phyloP scores from a whole-genome alignment of 92 coral and sea anemone genomes.

The Phenganax marumi region DNA sequence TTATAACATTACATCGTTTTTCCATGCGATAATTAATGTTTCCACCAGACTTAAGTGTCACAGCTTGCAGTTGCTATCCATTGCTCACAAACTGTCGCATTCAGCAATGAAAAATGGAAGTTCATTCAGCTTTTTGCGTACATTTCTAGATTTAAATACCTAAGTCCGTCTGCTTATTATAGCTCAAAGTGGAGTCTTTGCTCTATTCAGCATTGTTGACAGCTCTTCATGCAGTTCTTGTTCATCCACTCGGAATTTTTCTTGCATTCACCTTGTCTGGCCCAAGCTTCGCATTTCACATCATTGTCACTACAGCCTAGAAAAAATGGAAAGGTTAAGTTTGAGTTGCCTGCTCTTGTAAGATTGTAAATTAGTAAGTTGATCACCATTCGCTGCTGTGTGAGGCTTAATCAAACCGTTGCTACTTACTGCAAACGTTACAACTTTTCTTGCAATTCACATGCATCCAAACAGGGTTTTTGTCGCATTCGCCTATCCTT shows the following conservation, averaged over 20 bases:
- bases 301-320: conserved; percentile 37
- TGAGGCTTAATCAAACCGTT: background rate
- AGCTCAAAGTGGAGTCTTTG: no score
- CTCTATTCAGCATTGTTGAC: conserved; percentile 27
- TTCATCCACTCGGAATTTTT: conserved; percentile 29
- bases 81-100: no score
- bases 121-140: background rate
- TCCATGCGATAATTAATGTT: no score
- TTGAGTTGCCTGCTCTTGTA: background rate
- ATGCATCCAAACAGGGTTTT: conserved; percentile 64
- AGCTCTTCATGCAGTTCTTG: conserved; percentile 37
- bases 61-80: no score
- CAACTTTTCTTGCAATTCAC: conserved; percentile 70
- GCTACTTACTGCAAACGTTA: conserved; percentile 51
- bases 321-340: background rate
- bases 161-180: background rate
- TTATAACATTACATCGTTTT: no score
- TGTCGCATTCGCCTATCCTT: conserved; percentile 53
- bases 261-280: conserved; percentile 19
- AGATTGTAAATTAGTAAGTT: background rate
- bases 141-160: background rate
- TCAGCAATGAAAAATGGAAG: no score
- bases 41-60: no score
- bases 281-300: conserved; percentile 19
- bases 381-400: background rate